Conservation (phyloP, 2,888 invertebrate species). For the Amblyteles armatorius region DNA sequence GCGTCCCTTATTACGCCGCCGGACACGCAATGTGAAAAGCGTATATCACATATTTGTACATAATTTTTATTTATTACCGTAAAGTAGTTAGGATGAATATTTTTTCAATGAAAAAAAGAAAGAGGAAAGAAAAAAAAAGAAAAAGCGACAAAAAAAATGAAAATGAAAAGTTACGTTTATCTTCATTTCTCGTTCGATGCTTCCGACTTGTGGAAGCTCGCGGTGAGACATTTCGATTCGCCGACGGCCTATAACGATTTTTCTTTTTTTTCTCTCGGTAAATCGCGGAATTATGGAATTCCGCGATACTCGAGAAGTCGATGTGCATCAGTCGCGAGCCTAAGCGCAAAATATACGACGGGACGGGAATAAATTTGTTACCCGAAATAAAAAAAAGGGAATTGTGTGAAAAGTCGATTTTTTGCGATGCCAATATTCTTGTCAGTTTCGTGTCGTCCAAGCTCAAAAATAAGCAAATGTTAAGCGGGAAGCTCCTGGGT, state of each 20-base stretch:
- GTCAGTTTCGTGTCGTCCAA: neutral
- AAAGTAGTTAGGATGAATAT: constrained; percentile 33
- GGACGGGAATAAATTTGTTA: neutral
- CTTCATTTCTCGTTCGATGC: constrained; percentile 26
- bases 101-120: constrained; percentile 48
- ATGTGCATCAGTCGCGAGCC: constrained; percentile 25
- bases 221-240: constrained; percentile 15
- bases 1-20: constrained; percentile 12
- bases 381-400: neutral
- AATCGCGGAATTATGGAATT: constrained; percentile 48
- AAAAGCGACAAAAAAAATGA: no score
- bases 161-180: constrained; percentile 13
- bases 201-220: constrained; percentile 10
- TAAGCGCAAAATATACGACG: constrained; percentile 2
- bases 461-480: neutral
- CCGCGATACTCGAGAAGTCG: constrained; percentile 36
- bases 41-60: constrained; percentile 55
- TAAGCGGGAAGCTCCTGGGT: no score
- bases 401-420: neutral
- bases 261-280: neutral
- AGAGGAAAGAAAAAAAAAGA: no score
- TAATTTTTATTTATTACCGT: constrained; percentile 65
- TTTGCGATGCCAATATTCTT: neutral
- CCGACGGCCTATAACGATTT: constrained; percentile 54
- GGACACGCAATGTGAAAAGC: constrained; percentile 4